Evolutionary conservation across 2,888 invertebrate species (phyloP).

Genomic region (Trypoxylon attenuatum): DNA sequence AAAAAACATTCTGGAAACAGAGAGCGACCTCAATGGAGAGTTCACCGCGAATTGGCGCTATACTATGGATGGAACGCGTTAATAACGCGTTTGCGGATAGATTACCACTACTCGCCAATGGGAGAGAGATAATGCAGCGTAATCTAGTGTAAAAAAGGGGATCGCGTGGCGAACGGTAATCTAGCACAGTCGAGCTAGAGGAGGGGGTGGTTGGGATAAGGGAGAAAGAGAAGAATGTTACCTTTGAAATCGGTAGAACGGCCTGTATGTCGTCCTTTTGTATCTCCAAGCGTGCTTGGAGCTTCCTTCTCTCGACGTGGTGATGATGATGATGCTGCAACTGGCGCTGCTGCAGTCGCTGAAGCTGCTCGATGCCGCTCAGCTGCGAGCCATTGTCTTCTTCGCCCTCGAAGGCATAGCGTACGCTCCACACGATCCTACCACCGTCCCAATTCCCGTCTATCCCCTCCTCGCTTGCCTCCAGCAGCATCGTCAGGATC

Average conservation of each 20-base stretch:
- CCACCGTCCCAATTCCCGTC: conserved; percentile 85
- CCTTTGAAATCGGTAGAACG: conserved; percentile 95
- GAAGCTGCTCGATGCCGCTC: conserved; percentile 63
- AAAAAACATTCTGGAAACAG: too few species aligned
- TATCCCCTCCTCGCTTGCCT: conserved; percentile 87
- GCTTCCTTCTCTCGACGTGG: conserved; percentile 76
- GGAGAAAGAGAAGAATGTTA: conserved; percentile 67
- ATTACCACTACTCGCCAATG: too few species aligned
- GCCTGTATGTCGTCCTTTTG: conserved; percentile 96
- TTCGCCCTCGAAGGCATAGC: conserved; percentile 82
- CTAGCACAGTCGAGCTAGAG: not conserved
- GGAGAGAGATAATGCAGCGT: too few species aligned
- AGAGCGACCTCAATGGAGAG: too few species aligned
- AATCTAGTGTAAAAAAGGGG: too few species aligned
- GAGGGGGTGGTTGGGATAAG: not conserved
- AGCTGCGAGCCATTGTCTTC: conserved; percentile 66
- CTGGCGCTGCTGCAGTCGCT: conserved; percentile 58
- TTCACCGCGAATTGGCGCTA: too few species aligned
- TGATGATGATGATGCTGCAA: conserved; percentile 66
- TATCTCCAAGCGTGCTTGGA: conserved; percentile 89
- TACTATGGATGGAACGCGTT: too few species aligned
- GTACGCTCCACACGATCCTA: conserved; percentile 90
- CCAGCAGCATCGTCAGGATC: conserved; percentile 93
- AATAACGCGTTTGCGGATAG: too few species aligned
- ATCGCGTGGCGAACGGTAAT: too few species aligned